phyloP scores from a whole-genome alignment of 2,113 vertebrate species.

The Paramormyrops kingsleyae region DNA sequence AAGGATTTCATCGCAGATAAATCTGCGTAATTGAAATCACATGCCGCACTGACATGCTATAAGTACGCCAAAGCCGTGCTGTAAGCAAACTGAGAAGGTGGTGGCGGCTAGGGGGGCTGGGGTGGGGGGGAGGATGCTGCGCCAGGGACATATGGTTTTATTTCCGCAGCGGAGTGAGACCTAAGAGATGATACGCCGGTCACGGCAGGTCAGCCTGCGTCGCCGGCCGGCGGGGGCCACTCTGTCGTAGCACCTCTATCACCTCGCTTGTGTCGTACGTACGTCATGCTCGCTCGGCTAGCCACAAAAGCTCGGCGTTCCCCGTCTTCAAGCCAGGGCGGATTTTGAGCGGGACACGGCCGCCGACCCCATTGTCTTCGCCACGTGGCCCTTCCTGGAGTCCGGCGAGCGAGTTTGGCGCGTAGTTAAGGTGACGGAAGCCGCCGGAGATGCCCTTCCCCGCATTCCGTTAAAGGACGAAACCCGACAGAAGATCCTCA shows the following conservation, averaged over 20 bases:
- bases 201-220: background rate
- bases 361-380: background rate
- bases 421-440: background rate
- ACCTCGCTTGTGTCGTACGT: background rate
- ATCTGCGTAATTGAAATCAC: background rate
- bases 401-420: background rate
- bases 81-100: background rate
- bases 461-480: background rate
- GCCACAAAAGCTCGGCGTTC: background rate
- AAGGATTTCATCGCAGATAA: slow-evolving; percentile 6
- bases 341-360: background rate
- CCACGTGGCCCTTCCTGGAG: background rate
- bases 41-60: background rate
- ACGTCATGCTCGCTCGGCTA: background rate
- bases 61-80: background rate
- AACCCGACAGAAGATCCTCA: background rate
- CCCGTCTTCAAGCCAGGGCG: background rate
- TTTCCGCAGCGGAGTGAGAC: background rate
- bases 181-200: background rate
- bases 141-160: slow-evolving; percentile 2
- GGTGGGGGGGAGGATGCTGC: background rate
- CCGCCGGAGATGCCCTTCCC: background rate
- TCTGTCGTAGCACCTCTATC: background rate
- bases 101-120: background rate
- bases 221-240: background rate